Conservation (phyloP, 2,888 invertebrate species). For the Pyrrhia umbra region DNA sequence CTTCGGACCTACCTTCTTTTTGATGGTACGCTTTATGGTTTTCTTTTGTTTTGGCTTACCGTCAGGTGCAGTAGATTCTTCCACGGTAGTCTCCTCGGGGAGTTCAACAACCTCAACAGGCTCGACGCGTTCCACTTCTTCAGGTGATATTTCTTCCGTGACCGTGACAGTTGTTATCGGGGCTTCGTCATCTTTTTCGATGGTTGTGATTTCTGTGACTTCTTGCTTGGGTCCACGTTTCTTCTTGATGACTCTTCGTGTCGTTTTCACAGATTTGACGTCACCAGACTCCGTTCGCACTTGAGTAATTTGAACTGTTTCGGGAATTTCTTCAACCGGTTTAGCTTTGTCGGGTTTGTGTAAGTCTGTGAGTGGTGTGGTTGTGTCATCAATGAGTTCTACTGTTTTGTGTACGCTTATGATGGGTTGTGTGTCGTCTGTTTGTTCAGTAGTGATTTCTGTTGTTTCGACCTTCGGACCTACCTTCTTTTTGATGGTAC, state of each 20-base stretch:
- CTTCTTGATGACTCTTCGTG: constrained; percentile 68
- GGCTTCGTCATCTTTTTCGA: constrained; percentile 48
- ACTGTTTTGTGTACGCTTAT: constrained; percentile 38
- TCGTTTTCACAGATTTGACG: constrained; percentile 55
- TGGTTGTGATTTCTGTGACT: constrained; percentile 59
- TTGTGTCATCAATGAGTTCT: constrained; percentile 27
- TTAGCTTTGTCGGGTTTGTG: constrained; percentile 5
- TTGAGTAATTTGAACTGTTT: constrained; percentile 17
- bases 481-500: constrained; percentile 67
- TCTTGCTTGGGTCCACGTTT: constrained; percentile 50
- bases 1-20: constrained; percentile 57
- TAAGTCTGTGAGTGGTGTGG: constrained; percentile 19
- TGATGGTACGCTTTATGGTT: constrained; percentile 43
- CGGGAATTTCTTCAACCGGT: constrained; percentile 12
- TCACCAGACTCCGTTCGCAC: constrained; percentile 65
- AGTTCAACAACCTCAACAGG: constrained; percentile 63
- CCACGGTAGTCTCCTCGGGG: constrained; percentile 57
- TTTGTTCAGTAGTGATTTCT: constrained; percentile 62
- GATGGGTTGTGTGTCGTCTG: constrained; percentile 42
- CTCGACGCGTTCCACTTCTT: constrained; percentile 39
- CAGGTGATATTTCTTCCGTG: constrained; percentile 12
- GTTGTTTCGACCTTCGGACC: constrained; percentile 50
- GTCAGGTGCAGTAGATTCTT: constrained; percentile 61
- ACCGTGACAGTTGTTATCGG: constrained; percentile 42
- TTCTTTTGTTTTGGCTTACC: constrained; percentile 67